phyloP scores from a whole-genome alignment of 2,888 invertebrate species.

The Andrena flavipes region DNA sequence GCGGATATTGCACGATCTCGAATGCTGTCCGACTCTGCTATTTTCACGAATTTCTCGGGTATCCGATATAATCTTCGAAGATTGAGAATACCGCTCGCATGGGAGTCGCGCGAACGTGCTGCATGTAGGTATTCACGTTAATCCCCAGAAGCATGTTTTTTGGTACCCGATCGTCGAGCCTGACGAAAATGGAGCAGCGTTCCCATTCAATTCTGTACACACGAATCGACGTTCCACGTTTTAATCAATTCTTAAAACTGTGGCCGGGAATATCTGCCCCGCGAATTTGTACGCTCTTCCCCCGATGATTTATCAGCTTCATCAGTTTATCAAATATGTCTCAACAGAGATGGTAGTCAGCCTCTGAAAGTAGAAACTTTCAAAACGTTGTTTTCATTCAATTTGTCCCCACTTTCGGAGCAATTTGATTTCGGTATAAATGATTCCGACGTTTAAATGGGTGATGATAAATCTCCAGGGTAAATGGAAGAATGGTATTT shows the following conservation, averaged over 20 bases:
- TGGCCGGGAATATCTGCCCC: background rate
- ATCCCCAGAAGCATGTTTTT: constrained; percentile 20
- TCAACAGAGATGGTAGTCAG: too few species aligned
- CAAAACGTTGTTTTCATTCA: too few species aligned
- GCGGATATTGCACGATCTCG: constrained; percentile 29
- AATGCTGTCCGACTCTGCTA: background rate
- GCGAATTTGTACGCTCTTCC: background rate
- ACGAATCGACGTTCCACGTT: background rate
- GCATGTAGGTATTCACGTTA: constrained; percentile 19
- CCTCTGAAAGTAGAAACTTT: too few species aligned
- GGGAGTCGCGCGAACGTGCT: background rate
- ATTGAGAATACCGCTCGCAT: constrained; percentile 22
- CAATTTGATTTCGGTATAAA: too few species aligned
- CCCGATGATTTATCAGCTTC: background rate
- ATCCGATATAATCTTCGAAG: constrained; percentile 34
- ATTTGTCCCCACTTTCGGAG: too few species aligned
- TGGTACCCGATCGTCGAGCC: background rate
- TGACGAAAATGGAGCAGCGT: constrained; percentile 15
- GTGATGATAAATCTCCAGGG: too few species aligned
- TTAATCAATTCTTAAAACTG: background rate
- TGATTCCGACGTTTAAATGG: too few species aligned
- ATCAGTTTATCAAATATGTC: too few species aligned
- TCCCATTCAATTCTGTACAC: background rate
- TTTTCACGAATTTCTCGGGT: constrained; percentile 26
- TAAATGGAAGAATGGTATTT: too few species aligned